Evolutionary conservation across 2,113 vertebrate species (phyloP).

Genomic region (Orycteropus afer): DNA sequence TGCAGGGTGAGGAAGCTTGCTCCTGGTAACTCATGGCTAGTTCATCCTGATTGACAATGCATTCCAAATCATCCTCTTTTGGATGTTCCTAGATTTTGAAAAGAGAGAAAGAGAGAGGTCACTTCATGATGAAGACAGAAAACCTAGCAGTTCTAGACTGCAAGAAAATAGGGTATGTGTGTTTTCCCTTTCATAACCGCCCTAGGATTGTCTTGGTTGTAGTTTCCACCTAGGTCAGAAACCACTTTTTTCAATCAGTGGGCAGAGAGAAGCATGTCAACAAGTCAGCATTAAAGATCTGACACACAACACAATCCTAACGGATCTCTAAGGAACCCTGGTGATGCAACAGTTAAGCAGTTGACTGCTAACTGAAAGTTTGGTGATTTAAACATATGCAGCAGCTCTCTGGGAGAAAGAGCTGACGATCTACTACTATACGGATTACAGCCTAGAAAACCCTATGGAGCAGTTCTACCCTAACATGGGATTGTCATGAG

Average conservation of each 20-base stretch:
- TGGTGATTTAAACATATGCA: not conserved
- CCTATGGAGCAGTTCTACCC: not conserved
- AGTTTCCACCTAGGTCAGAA: not conserved
- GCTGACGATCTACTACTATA: not conserved
- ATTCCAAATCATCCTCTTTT: slow-evolving; percentile 83
- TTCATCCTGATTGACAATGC: slow-evolving; percentile 85
- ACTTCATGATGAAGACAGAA: not conserved
- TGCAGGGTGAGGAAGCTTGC: slow-evolving; percentile 33
- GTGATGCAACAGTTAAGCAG: not conserved
- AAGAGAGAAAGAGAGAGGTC: slow-evolving; percentile 36
- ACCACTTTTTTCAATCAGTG: not conserved
- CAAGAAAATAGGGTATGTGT: not conserved
- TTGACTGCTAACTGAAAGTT: not conserved
- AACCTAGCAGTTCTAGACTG: not conserved
- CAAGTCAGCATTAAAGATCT: not conserved
- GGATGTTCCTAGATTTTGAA: slow-evolving; percentile 79
- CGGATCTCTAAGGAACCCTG: not conserved
- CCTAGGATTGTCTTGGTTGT: not conserved
- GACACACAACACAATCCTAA: not conserved
- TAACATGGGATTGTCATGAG: not conserved
- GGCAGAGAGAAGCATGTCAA: not conserved
- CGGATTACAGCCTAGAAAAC: not conserved
- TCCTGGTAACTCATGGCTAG: slow-evolving; percentile 79
- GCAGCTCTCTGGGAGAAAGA: not conserved
- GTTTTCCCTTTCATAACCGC: not conserved